Conservation (phyloP, 30 jellyfish, hydroid and myxozoan genomes). For the Turritopsis rubra region DNA sequence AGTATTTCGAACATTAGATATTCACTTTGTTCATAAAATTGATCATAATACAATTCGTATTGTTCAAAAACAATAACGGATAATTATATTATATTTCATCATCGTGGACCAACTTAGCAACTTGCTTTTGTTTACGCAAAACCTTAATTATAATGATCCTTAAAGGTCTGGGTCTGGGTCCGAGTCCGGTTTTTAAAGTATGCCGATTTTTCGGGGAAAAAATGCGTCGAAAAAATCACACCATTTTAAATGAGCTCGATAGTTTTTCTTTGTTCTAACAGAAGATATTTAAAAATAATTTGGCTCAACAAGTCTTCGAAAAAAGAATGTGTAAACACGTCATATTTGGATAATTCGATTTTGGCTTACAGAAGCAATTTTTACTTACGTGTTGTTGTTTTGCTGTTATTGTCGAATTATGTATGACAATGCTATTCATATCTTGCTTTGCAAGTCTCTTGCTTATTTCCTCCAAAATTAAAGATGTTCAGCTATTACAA, state of each 20-base stretch:
- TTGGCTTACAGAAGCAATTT: neutral
- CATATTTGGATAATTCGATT: constrained; percentile 2
- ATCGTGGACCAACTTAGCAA: too few relatives aligned
- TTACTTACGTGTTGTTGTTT: neutral
- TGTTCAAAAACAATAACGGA: too few relatives aligned
- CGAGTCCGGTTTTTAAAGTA: too few relatives aligned
- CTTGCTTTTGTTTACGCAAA: too few relatives aligned
- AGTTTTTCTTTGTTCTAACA: neutral
- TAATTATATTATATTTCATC: too few relatives aligned
- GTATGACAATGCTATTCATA: constrained; percentile 16
- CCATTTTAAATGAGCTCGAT: neutral
- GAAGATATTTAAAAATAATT: too few relatives aligned
- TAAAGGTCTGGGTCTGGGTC: too few relatives aligned
- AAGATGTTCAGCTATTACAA: neutral
- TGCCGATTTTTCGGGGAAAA: neutral
- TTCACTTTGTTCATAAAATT: too few relatives aligned
- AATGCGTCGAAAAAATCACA: neutral
- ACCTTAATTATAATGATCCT: too few relatives aligned
- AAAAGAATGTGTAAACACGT: constrained; percentile 2
- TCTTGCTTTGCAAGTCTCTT: constrained; percentile 37
- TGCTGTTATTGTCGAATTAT: neutral
- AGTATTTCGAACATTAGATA: too few relatives aligned
- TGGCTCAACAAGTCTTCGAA: neutral
- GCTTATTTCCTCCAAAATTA: constrained; percentile 16
- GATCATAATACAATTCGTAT: too few relatives aligned